A percentile compares a stretch with the other conserved stretches of the same genome.
Evolutionary conservation across 2,888 invertebrate species (phyloP).

Genomic region (Phengaris arion): DNA sequence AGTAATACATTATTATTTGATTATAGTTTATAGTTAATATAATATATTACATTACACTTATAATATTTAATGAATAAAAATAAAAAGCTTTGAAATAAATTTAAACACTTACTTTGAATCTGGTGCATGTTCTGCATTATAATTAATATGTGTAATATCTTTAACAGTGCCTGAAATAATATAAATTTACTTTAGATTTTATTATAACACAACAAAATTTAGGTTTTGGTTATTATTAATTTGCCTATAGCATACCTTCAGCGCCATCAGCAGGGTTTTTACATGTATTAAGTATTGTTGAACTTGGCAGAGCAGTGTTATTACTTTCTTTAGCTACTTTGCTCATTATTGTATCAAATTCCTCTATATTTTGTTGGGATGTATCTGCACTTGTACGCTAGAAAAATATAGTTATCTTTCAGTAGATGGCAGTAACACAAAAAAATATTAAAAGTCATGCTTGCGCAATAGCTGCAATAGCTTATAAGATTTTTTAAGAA

Average conservation of each 20-base stretch:
- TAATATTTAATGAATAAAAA: no score
- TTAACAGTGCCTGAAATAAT: neutral
- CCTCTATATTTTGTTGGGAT: slow-evolving; percentile 53
- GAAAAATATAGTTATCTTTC: neutral
- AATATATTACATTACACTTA: no score
- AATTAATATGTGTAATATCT: neutral
- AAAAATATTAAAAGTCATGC: neutral
- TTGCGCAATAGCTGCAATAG: neutral
- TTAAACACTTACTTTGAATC: neutral
- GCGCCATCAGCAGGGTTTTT: slow-evolving; percentile 60
- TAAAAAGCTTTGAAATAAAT: neutral
- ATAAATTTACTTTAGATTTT: neutral
- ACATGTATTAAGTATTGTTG: slow-evolving; percentile 49
- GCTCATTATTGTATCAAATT: slow-evolving; percentile 53
- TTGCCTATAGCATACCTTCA: slow-evolving; percentile 44
- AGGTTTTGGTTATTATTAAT: neutral
- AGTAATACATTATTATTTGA: no score
- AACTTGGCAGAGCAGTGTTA: slow-evolving; percentile 37
- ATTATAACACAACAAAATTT: neutral
- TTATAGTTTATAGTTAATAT: no score
- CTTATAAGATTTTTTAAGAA: neutral
- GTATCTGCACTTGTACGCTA: slow-evolving; percentile 40
- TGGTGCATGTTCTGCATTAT: neutral
- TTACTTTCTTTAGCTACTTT: slow-evolving; percentile 48
- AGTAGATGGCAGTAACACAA: neutral